Conservation (phyloP, 2,113 vertebrate species). For the Burhinus bistriatus region DNA sequence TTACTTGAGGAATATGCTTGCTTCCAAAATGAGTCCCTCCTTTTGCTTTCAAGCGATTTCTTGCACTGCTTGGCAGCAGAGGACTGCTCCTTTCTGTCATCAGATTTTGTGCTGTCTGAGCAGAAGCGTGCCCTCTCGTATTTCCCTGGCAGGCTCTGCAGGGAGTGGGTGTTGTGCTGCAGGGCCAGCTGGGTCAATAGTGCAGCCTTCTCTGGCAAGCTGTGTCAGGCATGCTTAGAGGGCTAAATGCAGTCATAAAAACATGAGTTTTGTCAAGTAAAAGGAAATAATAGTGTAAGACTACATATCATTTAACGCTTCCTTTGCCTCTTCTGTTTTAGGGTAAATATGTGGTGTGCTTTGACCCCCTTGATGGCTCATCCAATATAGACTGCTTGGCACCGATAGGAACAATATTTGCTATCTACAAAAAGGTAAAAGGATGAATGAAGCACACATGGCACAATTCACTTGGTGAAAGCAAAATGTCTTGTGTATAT, state of each 20-base stretch:
- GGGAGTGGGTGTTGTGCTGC: neutral
- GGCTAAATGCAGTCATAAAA: neutral
- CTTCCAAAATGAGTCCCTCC: neutral
- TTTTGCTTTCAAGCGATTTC: neutral
- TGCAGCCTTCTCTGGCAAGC: neutral
- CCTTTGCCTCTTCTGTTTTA: slow-evolving; percentile 45
- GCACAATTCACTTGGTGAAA: neutral
- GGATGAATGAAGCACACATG: neutral
- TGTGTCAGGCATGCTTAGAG: fast-evolving
- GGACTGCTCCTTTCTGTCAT: neutral
- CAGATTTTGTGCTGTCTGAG: neutral
- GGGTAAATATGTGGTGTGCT: slow-evolving; percentile 97
- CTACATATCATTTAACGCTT: neutral
- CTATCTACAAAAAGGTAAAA: slow-evolving; percentile 92
- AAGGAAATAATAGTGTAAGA: neutral
- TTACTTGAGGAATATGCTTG: neutral
- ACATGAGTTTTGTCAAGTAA: neutral
- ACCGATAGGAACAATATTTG: slow-evolving; percentile 95
- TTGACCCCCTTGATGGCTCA: slow-evolving; percentile 95
- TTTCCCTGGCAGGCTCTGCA: neutral
- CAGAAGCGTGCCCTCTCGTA: neutral
- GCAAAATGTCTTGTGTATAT: neutral
- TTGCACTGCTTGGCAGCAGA: neutral
- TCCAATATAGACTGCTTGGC: slow-evolving; percentile 98
- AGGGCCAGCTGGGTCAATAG: neutral